Conservation (phyloP, 2,113 vertebrate species). For the Eubucco bourcierii region DNA sequence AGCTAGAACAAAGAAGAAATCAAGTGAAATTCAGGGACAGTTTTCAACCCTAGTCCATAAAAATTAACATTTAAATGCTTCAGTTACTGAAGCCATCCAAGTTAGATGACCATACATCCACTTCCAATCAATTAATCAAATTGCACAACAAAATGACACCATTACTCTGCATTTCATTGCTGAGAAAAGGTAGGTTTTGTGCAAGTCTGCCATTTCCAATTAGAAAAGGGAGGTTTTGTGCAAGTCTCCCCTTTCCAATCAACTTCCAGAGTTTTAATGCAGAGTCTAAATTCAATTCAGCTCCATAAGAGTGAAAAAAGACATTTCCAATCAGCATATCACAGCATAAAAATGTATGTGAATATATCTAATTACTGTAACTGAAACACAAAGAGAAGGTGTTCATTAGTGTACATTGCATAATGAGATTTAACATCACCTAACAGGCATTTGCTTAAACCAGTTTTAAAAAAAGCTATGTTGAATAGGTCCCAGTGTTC, state of each 20-base stretch:
- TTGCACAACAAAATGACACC: background rate
- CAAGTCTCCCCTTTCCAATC: background rate
- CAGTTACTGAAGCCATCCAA: background rate
- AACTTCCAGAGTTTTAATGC: background rate
- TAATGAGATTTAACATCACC: background rate
- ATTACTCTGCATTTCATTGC: background rate
- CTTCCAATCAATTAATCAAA: background rate
- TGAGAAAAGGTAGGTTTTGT: background rate
- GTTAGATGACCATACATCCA: background rate
- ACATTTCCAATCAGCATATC: background rate
- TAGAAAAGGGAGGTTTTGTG: background rate
- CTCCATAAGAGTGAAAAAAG: rapidly evolving
- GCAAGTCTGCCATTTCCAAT: background rate
- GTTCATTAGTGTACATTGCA: background rate
- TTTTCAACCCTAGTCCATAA: background rate
- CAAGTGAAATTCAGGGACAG: background rate
- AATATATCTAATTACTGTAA: background rate
- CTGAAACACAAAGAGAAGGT: background rate
- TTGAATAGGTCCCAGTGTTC: background rate
- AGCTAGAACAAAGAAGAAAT: conserved; percentile 77
- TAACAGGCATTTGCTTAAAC: background rate
- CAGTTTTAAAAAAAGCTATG: background rate
- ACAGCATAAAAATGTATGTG: background rate
- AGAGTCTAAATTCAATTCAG: background rate
- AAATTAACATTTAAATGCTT: background rate